Evolutionary conservation across 2,888 invertebrate species (phyloP), one percentile per base, ranked within the genome.

Genomic region (Penaeus monodon): DNA sequence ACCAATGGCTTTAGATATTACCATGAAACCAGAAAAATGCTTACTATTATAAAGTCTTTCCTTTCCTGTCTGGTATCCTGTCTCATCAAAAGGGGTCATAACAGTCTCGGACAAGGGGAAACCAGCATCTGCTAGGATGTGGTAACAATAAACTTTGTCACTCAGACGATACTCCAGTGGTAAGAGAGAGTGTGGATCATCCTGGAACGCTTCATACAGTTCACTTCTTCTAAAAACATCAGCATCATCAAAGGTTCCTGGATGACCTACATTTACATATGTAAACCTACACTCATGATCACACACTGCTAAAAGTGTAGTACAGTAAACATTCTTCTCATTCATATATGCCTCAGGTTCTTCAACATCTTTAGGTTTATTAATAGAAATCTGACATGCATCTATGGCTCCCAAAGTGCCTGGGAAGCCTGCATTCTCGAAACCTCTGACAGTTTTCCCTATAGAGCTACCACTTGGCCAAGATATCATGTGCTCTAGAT

Each of bases 311-410:
- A 84, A 44, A 20, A 84, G 78, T 24, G 84, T 84, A 64, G 84
- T 84, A 22, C 70, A 84, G 68, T 68, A 84, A 24, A 78, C 70
- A 27, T 49, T 68, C 49, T 78, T 79, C 12, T 84, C 84, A 78
- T 84, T 84, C 84, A 84, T 78, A 70, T 84, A 84, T 70, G 68
- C 84, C 66, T 84, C 79, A 68, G 79, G 84, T n/a, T 84, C 70
- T 57, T 68, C 77, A 38, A 84, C 84, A 84, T 84, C 84, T 63
- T 84, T 84, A n/a, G 84, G 84, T 57, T 84, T 84, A 57, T 66
- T 70, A 1, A 84, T 84, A n/a, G 79, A 27, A 49, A 84, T 66
- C 44, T 79, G 84, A n/a, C 57, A 79, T 20, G 84, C 78, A 79
- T 63, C 84, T 22, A 84, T 78, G 27, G 70, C 84, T 29, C 84